Conservation (phyloP, 1,140 invertebrate genomes). For the Agraylea sexmaculata region DNA sequence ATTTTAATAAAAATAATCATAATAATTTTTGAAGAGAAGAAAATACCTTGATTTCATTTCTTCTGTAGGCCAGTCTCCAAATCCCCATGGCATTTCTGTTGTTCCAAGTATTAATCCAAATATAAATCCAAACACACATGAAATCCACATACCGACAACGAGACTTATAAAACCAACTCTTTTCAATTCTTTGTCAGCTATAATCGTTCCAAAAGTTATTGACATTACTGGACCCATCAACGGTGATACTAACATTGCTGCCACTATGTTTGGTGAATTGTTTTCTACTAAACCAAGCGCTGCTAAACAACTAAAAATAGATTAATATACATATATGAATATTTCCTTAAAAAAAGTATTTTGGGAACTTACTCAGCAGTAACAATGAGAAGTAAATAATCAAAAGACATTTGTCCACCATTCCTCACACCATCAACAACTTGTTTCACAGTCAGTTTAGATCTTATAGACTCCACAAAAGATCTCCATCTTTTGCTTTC, state of each 20-base stretch:
- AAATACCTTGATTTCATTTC: slow-evolving; percentile 66
- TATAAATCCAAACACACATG: slow-evolving; percentile 63
- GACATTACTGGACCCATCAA: slow-evolving; percentile 83
- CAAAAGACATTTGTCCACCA: slow-evolving; percentile 70
- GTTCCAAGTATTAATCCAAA: slow-evolving; percentile 64
- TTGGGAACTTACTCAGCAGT: slow-evolving; percentile 59
- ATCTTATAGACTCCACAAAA: slow-evolving; percentile 61
- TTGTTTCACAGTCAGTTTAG: slow-evolving; percentile 72
- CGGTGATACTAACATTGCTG: slow-evolving; percentile 79
- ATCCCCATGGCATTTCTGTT: slow-evolving; percentile 65
- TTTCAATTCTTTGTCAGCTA: slow-evolving; percentile 54
- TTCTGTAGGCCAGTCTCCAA: slow-evolving; percentile 64
- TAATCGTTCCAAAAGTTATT: slow-evolving; percentile 69
- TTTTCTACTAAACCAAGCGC: slow-evolving; percentile 49
- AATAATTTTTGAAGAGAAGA: too few relatives aligned
- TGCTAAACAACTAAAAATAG: slow-evolving; percentile 37
- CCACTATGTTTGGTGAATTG: slow-evolving; percentile 67
- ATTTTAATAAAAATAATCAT: too few relatives aligned
- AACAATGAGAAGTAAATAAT: slow-evolving; percentile 65
- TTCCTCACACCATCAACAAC: slow-evolving; percentile 68
- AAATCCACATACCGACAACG: slow-evolving; percentile 56
- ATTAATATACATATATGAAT: slow-evolving; percentile 2
- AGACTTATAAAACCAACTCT: slow-evolving; percentile 56
- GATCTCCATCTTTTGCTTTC: slow-evolving; percentile 50
- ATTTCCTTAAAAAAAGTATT: slow-evolving; percentile 1